phyloP scores from a whole-genome alignment of 2,888 invertebrate species.

The Metacarcinus magister region DNA sequence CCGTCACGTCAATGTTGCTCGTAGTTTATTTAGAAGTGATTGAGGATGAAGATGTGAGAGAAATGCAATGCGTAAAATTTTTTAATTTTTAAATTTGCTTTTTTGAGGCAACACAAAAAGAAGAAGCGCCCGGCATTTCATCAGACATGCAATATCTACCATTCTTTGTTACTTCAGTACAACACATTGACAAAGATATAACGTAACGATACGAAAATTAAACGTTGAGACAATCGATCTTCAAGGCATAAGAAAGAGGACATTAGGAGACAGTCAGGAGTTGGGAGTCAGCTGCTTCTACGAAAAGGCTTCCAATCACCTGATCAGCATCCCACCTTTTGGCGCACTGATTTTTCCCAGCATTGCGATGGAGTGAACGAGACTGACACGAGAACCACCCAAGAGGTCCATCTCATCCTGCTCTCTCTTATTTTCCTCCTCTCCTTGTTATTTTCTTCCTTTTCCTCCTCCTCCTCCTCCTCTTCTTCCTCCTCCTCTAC shows the following conservation, averaged over 20 bases:
- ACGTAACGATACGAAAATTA: no score
- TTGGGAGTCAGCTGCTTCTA: not conserved
- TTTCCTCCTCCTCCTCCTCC: not conserved
- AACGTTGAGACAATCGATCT: not conserved
- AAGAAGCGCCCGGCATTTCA: not conserved
- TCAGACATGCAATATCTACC: not conserved
- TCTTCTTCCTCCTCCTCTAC: not conserved
- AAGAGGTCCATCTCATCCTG: not conserved
- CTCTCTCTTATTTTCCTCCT: not conserved
- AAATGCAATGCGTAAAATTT: not conserved
- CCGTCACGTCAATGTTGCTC: not conserved
- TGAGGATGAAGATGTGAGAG: not conserved
- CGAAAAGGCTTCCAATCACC: not conserved
- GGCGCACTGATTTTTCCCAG: not conserved
- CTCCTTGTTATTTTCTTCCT: not conserved
- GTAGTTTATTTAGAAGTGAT: not conserved
- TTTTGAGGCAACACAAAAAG: not conserved
- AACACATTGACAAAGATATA: not conserved
- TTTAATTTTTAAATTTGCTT: not conserved
- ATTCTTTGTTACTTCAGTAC: not conserved
- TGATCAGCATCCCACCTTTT: not conserved
- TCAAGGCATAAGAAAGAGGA: not conserved
- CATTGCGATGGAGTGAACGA: not conserved
- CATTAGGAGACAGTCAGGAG: not conserved
- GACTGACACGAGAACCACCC: not conserved